Conservation (phyloP, 2,888 invertebrate genomes). For the Psococerastis gibbosa region DNA sequence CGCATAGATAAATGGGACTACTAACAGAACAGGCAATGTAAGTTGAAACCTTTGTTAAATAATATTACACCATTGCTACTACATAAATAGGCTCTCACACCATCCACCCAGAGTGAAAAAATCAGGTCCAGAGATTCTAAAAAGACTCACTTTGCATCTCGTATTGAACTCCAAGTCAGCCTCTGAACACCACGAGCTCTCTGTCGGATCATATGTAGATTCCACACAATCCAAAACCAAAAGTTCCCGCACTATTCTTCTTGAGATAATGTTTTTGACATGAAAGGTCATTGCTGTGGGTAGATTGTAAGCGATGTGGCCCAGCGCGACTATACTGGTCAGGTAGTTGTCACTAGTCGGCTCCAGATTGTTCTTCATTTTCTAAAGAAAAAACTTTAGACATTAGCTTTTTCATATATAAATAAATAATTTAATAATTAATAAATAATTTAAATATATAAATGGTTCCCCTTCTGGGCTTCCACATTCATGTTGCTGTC, state of each 20-base stretch:
- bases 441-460: too few relatives aligned
- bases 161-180: slow-evolving; percentile 80
- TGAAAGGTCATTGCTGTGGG: slow-evolving; percentile 76
- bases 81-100: too few relatives aligned
- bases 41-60: too few relatives aligned
- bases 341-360: slow-evolving; percentile 66
- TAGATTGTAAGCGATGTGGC: slow-evolving; percentile 84
- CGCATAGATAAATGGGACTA: too few relatives aligned
- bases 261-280: slow-evolving; percentile 85
- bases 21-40: too few relatives aligned
- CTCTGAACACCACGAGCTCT: slow-evolving; percentile 63
- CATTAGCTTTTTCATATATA: slow-evolving; percentile 3
- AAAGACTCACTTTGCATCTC: slow-evolving; percentile 49
- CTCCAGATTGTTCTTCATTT: slow-evolving; percentile 51
- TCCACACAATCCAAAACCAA: slow-evolving; percentile 59
- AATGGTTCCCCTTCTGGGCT: too few relatives aligned
- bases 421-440: too few relatives aligned
- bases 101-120: too few relatives aligned
- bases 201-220: slow-evolving; percentile 27
- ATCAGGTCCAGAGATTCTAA: background rate
- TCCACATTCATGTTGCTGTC: too few relatives aligned
- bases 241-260: slow-evolving; percentile 89
- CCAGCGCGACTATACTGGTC: slow-evolving; percentile 84
- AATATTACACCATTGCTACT: too few relatives aligned
- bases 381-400: slow-evolving; percentile 22